Conservation (phyloP, 2,888 invertebrate genomes). For the Drosophila pseudotakahashii region DNA sequence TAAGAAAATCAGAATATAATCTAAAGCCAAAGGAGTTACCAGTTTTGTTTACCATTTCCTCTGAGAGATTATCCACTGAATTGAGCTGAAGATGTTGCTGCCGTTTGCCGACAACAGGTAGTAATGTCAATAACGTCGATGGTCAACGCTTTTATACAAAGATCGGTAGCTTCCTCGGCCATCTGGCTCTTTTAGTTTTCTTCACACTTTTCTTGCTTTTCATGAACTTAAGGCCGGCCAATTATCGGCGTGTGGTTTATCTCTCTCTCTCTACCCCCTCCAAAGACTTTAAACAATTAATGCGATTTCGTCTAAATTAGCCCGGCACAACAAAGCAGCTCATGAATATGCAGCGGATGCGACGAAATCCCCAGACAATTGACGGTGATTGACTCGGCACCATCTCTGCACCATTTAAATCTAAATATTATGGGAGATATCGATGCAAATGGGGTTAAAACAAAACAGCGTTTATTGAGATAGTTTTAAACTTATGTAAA, state of each 20-base stretch:
- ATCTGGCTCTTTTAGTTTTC: constrained; percentile 41
- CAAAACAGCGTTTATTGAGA: constrained; percentile 66
- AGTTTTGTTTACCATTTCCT: constrained; percentile 52
- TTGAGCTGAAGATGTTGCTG: constrained; percentile 49
- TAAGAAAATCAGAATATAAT: neutral
- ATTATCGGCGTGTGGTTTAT: constrained; percentile 57
- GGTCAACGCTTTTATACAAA: constrained; percentile 63
- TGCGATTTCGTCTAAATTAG: constrained; percentile 54
- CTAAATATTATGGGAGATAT: constrained; percentile 17
- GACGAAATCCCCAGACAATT: constrained; percentile 60
- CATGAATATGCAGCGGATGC: constrained; percentile 67
- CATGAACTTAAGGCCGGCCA: constrained; percentile 65
- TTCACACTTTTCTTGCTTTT: constrained; percentile 76
- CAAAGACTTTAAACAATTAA: constrained; percentile 47
- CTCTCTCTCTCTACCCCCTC: constrained; percentile 18
- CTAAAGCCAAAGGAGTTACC: neutral
- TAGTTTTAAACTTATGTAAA: constrained; percentile 55
- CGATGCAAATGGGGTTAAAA: constrained; percentile 60
- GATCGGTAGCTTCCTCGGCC: constrained; percentile 20
- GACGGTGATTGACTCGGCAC: constrained; percentile 59
- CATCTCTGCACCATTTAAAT: constrained; percentile 14
- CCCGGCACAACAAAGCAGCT: constrained; percentile 39
- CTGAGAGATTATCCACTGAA: constrained; percentile 12
- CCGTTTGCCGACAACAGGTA: constrained; percentile 53
- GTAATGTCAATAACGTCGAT: constrained; percentile 54